These are phyloP conservation scores for Stramonita haemastoma DNA, from an alignment of 2,888 invertebrate genomes.

Conservation along the genomic window DNA sequence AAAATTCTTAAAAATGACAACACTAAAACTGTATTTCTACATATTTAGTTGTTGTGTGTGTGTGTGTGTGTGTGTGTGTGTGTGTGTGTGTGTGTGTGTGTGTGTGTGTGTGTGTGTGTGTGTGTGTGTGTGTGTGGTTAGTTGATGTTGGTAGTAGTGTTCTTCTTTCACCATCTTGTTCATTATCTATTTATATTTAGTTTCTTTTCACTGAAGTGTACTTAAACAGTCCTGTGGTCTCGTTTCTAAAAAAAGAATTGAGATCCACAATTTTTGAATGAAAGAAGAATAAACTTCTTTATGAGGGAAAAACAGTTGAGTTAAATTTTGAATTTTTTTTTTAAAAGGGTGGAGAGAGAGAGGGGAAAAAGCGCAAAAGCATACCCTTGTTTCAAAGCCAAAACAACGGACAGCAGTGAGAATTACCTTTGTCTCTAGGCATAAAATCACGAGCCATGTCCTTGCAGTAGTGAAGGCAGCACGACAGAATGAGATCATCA, in stretches of 20 bases:
- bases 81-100: not conserved
- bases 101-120: constrained; percentile 9
- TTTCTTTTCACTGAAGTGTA: too few species aligned
- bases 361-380: not conserved
- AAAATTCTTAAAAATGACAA: too few species aligned
- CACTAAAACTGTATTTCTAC: too few species aligned
- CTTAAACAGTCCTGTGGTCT: too few species aligned
- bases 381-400: too few species aligned
- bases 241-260: too few species aligned
- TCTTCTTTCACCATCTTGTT: too few species aligned
- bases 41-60: not conserved
- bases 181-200: too few species aligned
- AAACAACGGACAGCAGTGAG: not conserved
- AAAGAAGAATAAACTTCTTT: too few species aligned
- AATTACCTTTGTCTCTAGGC: constrained; percentile 78
- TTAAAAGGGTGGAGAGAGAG: not conserved
- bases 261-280: too few species aligned
- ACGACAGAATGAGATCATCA: constrained; percentile 78
- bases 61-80: not conserved
- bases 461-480: constrained; percentile 76
- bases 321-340: too few species aligned
- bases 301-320: too few species aligned
- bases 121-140: not conserved
- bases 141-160: not conserved
- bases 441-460: constrained; percentile 80